Evolutionary conservation across 2,113 vertebrate species (phyloP).

Genomic region (Saccopteryx leptura): DNA sequence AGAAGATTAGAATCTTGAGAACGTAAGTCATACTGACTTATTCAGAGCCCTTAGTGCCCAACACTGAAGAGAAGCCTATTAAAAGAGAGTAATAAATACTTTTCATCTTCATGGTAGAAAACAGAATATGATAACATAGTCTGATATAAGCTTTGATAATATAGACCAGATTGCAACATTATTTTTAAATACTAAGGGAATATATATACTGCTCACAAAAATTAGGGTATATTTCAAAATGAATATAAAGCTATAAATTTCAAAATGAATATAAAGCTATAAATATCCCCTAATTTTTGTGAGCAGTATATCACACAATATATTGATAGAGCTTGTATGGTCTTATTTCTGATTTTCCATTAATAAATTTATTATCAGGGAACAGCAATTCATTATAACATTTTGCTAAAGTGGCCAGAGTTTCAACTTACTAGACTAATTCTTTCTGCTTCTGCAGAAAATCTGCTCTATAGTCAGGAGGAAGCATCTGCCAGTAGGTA

Average conservation of each 20-base stretch:
- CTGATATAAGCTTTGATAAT: not conserved
- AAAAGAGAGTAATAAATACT: not conserved
- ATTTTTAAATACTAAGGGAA: not conserved
- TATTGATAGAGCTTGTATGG: not conserved
- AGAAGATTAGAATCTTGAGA: not conserved
- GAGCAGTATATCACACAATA: not conserved
- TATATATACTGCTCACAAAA: not conserved
- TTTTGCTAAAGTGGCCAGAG: not conserved
- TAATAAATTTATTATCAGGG: not conserved
- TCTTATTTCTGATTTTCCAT: constrained; percentile 6
- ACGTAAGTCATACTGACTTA: not conserved
- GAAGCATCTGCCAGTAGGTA: not conserved
- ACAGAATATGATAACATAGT: not conserved
- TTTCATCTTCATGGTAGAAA: not conserved
- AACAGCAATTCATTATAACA: not conserved
- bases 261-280: too few relatives aligned
- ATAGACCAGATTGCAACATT: not conserved
- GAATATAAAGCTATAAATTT: too few relatives aligned
- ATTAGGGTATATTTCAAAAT: too few relatives aligned
- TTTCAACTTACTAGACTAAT: not conserved
- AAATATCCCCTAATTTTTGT: too few relatives aligned
- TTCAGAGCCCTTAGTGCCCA: not conserved
- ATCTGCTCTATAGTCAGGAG: not conserved
- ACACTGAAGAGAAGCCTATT: not conserved
- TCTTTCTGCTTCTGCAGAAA: constrained; percentile 21